Base-by-base conservation (phyloP, 2,888 invertebrate species). In the Andrena praecox region DNA sequence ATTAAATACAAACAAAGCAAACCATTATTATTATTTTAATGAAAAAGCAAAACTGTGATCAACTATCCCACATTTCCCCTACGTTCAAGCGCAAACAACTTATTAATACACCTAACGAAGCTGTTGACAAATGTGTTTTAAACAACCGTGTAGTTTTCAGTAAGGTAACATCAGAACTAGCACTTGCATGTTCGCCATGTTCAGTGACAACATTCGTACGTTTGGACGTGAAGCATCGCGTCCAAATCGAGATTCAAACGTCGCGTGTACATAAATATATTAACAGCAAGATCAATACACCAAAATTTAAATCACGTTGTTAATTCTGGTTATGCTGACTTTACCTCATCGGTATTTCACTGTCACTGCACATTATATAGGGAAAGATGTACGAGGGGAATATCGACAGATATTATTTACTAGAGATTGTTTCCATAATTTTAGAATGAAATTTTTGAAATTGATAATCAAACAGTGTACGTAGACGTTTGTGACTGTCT, bases 371-470 rank as follows among this genome's bases (percentile, higher is more conserved):
- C 79, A 67, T 20, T 24, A 24, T 24, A 24, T 3, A 56, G 12
- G 64, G 75, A 79, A 87, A 87, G 90, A 90, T 89, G 89, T 85
- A 91, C 90, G 88, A 87, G 89, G 78, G 83, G 78, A 90, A 89
- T 91, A 91, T 91, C 89, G 90, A 91, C 91, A 91, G 87, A 77
- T 84, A 85, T 71, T 87, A 89, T 89, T 89, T 88, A 86, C 86
- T 87, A 90, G 88, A 91, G 87, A 91, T 88, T 87, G 85, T 80
- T 71, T 83, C 82, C 54, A 77, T 83, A 79, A 75, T 80, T 82
- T 82, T 83, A 60, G 70, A 54, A 81, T 48, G 29, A n/a, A 48
- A 62, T 8, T 2, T 2, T 27, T 24, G 7, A 3, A 24, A 54
- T 10, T 54, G 0, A 54, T 24, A 10, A 10, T 10, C 54, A 24